phyloP scores from a whole-genome alignment of 2,797 vertebrate species.

The Myotis pilosus region DNA sequence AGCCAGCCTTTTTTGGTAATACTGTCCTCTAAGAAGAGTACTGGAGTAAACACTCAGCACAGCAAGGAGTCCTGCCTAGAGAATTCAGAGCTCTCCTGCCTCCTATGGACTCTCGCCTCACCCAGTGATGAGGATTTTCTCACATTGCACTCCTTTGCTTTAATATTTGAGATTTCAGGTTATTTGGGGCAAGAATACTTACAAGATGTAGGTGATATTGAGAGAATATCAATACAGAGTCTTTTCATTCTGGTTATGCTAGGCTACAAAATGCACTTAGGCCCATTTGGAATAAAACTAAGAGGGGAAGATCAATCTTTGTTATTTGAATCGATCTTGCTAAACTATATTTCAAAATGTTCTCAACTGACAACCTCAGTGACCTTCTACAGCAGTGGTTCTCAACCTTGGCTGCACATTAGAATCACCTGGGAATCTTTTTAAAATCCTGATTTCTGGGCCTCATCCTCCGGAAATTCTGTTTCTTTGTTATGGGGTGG shows the following conservation, averaged over 20 bases:
- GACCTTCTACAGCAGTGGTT: neutral
- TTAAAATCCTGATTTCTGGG: too few relatives aligned
- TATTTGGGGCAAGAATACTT: neutral
- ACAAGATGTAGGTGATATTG: neutral
- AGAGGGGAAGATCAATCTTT: neutral
- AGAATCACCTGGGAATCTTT: too few relatives aligned
- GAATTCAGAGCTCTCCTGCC: neutral
- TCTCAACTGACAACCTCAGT: neutral
- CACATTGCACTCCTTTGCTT: neutral
- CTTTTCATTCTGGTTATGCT: neutral
- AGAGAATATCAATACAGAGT: neutral
- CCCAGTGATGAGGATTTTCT: neutral
- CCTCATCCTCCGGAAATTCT: too few relatives aligned
- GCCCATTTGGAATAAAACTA: neutral
- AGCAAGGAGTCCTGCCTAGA: neutral
- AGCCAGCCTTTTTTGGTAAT: neutral
- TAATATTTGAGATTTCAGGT: neutral
- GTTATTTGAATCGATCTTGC: neutral
- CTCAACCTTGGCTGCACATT: too few relatives aligned
- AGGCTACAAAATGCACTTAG: neutral
- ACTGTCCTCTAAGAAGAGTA: neutral
- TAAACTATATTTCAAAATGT: neutral
- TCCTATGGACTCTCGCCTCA: neutral
- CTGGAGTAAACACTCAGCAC: neutral
- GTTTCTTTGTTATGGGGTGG: too few relatives aligned